phyloP scores from a whole-genome alignment of 2,888 invertebrate species.

The Mellilla xanthometata region DNA sequence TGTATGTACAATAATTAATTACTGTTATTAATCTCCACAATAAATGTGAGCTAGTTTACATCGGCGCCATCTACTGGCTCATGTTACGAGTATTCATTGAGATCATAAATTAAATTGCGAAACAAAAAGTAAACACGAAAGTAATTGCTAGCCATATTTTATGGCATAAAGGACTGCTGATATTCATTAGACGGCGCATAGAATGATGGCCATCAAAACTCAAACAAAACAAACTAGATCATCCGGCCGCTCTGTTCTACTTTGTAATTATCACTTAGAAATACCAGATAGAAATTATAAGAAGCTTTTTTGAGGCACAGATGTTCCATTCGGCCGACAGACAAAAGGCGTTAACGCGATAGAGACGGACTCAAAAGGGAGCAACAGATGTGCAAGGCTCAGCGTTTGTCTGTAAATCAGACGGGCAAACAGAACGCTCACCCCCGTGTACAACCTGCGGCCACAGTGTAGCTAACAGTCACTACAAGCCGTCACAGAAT shows the following conservation, averaged over 20 bases:
- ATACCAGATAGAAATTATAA: slow-evolving; percentile 42
- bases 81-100: slow-evolving; percentile 10
- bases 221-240: slow-evolving; percentile 42
- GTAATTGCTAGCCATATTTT: slow-evolving; percentile 6
- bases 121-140: slow-evolving; percentile 16
- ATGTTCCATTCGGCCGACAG: slow-evolving; percentile 45
- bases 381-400: slow-evolving; percentile 68
- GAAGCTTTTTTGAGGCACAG: slow-evolving; percentile 60
- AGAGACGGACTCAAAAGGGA: slow-evolving; percentile 63
- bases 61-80: slow-evolving; percentile 16
- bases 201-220: slow-evolving; percentile 27
- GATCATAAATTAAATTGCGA: slow-evolving; percentile 19
- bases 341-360: slow-evolving; percentile 37
- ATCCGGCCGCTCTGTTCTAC: slow-evolving; percentile 32
- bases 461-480: slow-evolving; percentile 14
- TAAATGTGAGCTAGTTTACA: slow-evolving; percentile 15
- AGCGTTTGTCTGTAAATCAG: slow-evolving; percentile 77
- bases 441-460: slow-evolving; percentile 30
- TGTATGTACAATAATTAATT: slow-evolving; percentile 3
- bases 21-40: slow-evolving; percentile 18
- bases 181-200: slow-evolving; percentile 28
- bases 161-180: slow-evolving; percentile 21
- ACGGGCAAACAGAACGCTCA: slow-evolving; percentile 69
- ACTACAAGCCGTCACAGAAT: not conserved
- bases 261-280: slow-evolving; percentile 53